These are phyloP conservation scores for Todus mexicanus DNA, from an alignment of 2,797 vertebrate species.

Conservation along the genomic window DNA sequence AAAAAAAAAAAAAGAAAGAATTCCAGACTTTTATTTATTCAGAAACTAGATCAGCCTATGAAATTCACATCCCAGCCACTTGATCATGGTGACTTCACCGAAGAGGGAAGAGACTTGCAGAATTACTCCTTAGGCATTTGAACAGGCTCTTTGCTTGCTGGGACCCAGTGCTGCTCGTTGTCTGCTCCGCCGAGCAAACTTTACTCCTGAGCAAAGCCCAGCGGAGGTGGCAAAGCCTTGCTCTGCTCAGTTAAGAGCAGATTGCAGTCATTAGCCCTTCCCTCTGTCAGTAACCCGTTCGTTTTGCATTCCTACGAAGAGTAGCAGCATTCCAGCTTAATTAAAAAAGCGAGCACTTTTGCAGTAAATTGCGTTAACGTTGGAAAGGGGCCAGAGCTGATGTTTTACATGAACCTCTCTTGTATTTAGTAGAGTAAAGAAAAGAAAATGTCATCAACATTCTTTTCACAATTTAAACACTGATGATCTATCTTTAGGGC, in stretches of 20 bases:
- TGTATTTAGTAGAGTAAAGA: constrained; percentile 20
- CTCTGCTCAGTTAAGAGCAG: not conserved
- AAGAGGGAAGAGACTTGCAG: constrained; percentile 6
- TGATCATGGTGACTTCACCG: constrained; percentile 41
- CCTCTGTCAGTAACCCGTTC: constrained; percentile 15
- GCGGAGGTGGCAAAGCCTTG: not conserved
- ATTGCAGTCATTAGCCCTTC: constrained; percentile 26
- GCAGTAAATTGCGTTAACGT: constrained; percentile 42
- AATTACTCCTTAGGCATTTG: constrained; percentile 26
- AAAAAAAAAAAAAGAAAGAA: not conserved
- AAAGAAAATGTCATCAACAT: constrained; percentile 64
- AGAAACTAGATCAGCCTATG: constrained; percentile 61
- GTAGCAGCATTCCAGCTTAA: constrained; percentile 52
- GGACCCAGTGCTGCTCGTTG: not conserved
- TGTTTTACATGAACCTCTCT: constrained; percentile 58
- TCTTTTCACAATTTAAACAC: constrained; percentile 46
- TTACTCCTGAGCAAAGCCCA: not conserved
- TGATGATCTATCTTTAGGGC: constrained; percentile 31
- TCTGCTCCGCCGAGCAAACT: not conserved
- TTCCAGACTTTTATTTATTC: constrained; percentile 59
- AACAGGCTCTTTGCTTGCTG: not conserved
- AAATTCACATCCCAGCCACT: constrained; percentile 53
- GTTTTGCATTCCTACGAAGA: constrained; percentile 22
- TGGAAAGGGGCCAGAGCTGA: constrained; percentile 41
- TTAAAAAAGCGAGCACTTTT: constrained; percentile 57